These are phyloP conservation scores for Cygnus atratus DNA, from an alignment of 2,113 vertebrate species.

Conservation along the genomic window DNA sequence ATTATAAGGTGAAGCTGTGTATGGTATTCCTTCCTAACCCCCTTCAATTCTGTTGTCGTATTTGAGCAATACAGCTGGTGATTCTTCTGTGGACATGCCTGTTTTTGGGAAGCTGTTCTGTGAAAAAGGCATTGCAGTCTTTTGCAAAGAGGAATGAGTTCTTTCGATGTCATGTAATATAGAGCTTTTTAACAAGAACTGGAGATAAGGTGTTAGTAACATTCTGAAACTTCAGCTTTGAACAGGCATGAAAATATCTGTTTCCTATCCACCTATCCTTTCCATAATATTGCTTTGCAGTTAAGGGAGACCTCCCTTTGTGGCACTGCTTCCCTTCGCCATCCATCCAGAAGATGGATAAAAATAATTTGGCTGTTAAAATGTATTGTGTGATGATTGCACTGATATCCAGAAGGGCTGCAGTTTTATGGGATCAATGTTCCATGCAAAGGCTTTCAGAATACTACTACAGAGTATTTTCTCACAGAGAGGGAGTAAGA, in stretches of 20 bases:
- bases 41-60: not conserved
- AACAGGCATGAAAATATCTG: not conserved
- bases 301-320: not conserved
- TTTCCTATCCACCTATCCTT: not conserved
- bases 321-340: not conserved
- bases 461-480: not conserved
- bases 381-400: accelerated
- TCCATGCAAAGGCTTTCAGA: not conserved
- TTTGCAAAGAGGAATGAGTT: not conserved
- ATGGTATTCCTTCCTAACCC: not conserved
- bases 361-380: not conserved
- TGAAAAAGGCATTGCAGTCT: not conserved
- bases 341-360: not conserved
- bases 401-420: not conserved
- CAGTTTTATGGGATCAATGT: not conserved
- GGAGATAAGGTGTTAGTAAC: not conserved
- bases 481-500: not conserved
- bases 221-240: not conserved
- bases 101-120: not conserved
- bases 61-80: not conserved
- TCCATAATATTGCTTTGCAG: not conserved
- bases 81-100: accelerated
- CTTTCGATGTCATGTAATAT: accelerated
- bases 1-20: not conserved
- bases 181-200: not conserved